A percentile compares a stretch with the other conserved stretches of the same genome.
phyloP scores from a whole-genome alignment of 2,888 invertebrate species.

The Lasiommata megera region DNA sequence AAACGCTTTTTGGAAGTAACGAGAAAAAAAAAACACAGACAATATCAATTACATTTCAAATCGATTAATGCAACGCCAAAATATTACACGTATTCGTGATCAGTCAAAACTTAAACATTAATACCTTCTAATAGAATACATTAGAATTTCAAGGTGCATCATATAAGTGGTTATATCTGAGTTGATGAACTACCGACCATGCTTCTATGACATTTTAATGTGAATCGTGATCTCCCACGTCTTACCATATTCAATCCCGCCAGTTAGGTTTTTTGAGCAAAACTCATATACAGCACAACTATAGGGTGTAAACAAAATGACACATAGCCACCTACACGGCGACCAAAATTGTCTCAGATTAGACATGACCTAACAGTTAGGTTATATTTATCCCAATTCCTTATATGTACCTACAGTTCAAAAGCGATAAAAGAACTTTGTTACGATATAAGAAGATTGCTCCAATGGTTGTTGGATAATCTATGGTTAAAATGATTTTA shows the following conservation, averaged over 20 bases:
- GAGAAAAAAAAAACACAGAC: too few species aligned
- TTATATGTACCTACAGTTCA: too few species aligned
- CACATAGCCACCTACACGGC: conserved; percentile 16
- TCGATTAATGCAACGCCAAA: background rate
- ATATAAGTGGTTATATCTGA: background rate
- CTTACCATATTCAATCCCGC: conserved; percentile 29
- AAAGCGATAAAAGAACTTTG: too few species aligned
- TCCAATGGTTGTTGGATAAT: too few species aligned
- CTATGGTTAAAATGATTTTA: too few species aligned
- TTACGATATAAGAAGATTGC: too few species aligned
- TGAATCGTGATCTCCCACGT: conserved; percentile 39
- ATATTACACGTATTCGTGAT: background rate
- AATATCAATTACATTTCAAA: too few species aligned
- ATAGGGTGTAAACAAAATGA: conserved; percentile 15
- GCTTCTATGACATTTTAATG: conserved; percentile 34
- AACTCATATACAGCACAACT: background rate
- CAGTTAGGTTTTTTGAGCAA: conserved; percentile 10
- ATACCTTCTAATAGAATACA: background rate
- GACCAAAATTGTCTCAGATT: conserved; percentile 1
- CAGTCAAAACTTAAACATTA: background rate
- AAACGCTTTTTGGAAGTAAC: too few species aligned
- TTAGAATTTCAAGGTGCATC: conserved; percentile 10
- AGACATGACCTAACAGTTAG: background rate
- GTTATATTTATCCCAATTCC: background rate
- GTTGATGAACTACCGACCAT: conserved; percentile 31